phyloP scores from a whole-genome alignment of 1,140 invertebrate genomes.

The Eubasilissa regina region DNA sequence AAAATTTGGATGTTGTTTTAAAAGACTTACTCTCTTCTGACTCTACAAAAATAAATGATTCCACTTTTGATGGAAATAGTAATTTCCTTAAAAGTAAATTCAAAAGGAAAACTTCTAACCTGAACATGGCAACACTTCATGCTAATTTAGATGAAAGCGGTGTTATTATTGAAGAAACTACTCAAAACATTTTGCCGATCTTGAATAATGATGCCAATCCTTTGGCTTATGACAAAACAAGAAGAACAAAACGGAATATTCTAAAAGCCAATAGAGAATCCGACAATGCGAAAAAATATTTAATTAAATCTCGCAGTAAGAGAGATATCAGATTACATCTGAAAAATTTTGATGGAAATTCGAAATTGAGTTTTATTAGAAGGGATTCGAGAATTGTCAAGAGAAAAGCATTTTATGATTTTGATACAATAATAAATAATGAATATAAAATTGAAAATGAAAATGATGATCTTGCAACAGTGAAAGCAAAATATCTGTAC shows the following conservation, averaged over 20 bases:
- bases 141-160: slow-evolving; percentile 16
- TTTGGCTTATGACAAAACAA: slow-evolving; percentile 13
- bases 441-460: slow-evolving; percentile 21
- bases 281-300: not conserved
- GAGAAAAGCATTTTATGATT: slow-evolving; percentile 34
- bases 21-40: slow-evolving; percentile 77
- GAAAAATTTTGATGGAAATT: too few relatives aligned
- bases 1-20: slow-evolving; percentile 81
- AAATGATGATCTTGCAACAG: slow-evolving; percentile 70
- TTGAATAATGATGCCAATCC: slow-evolving; percentile 8
- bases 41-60: not conserved
- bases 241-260: slow-evolving; percentile 28
- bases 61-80: slow-evolving; percentile 27
- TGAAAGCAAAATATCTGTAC: slow-evolving; percentile 87
- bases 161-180: slow-evolving; percentile 21
- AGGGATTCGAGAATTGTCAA: slow-evolving; percentile 8
- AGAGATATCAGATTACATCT: too few relatives aligned
- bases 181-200: slow-evolving; percentile 3
- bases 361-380: not conserved
- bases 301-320: too few relatives aligned
- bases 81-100: slow-evolving; percentile 44
- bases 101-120: slow-evolving; percentile 3
- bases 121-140: slow-evolving; percentile 42
- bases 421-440: slow-evolving; percentile 24
- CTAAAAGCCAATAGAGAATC: not conserved